Conservation (phyloP, 2,888 invertebrate species). For the Eupithecia subumbrata region DNA sequence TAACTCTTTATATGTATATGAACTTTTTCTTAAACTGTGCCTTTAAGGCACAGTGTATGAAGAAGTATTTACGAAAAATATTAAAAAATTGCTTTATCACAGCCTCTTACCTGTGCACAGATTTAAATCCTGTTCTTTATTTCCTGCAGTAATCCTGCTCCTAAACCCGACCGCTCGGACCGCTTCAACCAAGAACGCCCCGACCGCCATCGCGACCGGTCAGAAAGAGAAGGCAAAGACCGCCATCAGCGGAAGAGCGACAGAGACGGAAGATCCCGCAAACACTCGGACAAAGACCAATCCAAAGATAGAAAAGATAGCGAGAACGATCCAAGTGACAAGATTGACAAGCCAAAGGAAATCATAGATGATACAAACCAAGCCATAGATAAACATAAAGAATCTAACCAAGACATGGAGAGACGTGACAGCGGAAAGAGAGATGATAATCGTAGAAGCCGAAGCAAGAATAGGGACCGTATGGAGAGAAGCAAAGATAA, state of each 20-base stretch:
- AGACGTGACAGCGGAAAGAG: constrained; percentile 29
- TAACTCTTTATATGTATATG: too few species aligned
- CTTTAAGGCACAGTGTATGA: too few species aligned
- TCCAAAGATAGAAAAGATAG: constrained; percentile 17
- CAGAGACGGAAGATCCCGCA: constrained; percentile 42
- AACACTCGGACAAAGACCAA: constrained; percentile 37
- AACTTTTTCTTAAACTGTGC: too few species aligned
- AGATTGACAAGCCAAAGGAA: constrained; percentile 18
- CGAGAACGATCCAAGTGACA: constrained; percentile 18
- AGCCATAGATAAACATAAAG: neutral
- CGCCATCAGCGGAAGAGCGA: constrained; percentile 46
- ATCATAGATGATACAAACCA: constrained; percentile 4
- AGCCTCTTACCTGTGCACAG: too few species aligned
- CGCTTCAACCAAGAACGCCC: constrained; percentile 54
- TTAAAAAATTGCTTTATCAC: neutral
- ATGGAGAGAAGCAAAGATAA: constrained; percentile 1
- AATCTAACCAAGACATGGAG: constrained; percentile 3
- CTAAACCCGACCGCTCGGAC: constrained; percentile 19
- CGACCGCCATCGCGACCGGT: constrained; percentile 33
- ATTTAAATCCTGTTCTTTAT: neutral
- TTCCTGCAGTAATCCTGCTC: constrained; percentile 13
- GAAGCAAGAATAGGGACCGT: constrained; percentile 22
- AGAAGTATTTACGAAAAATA: too few species aligned
- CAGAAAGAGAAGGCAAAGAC: constrained; percentile 22
- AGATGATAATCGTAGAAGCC: constrained; percentile 24